phyloP scores from a whole-genome alignment of 2,113 vertebrate species.

The Beaufortia kweichowensis region DNA sequence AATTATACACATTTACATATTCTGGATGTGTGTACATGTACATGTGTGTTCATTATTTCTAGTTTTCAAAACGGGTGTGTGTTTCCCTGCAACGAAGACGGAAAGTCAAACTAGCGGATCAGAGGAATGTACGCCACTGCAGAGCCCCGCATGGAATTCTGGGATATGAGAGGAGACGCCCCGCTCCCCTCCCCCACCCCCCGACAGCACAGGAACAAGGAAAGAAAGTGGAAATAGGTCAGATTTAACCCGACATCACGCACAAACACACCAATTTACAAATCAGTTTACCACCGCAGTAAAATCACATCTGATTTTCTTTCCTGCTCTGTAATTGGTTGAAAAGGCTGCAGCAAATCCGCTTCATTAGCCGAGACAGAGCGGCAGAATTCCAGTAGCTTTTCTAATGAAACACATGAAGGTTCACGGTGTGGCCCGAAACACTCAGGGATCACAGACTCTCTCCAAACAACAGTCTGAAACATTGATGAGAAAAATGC shows the following conservation, averaged over 20 bases:
- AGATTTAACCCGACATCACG: conserved; percentile 55
- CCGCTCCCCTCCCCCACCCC: conserved; percentile 45
- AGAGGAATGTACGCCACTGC: conserved; percentile 23
- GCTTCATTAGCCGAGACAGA: not conserved
- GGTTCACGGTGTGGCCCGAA: not conserved
- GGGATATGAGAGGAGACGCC: conserved; percentile 49
- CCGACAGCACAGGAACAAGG: not conserved
- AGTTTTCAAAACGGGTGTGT: not conserved
- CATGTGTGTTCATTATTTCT: not conserved
- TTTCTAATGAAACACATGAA: not conserved
- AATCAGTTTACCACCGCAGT: conserved; percentile 1
- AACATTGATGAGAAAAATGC: too few relatives aligned
- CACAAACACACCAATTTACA: conserved; percentile 32
- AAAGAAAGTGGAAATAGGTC: conserved; percentile 65
- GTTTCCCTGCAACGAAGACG: conserved; percentile 10
- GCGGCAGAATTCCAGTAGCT: not conserved
- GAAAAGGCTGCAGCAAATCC: not conserved
- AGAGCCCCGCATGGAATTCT: conserved; percentile 37
- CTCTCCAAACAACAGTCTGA: not conserved
- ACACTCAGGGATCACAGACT: not conserved
- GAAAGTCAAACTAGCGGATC: conserved; percentile 15
- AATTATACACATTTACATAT: too few relatives aligned
- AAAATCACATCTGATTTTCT: not conserved
- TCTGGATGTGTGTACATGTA: not conserved
- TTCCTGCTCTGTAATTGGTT: not conserved